phyloP scores from a whole-genome alignment of 2,797 vertebrate genomes.

The Spinus pinus region DNA sequence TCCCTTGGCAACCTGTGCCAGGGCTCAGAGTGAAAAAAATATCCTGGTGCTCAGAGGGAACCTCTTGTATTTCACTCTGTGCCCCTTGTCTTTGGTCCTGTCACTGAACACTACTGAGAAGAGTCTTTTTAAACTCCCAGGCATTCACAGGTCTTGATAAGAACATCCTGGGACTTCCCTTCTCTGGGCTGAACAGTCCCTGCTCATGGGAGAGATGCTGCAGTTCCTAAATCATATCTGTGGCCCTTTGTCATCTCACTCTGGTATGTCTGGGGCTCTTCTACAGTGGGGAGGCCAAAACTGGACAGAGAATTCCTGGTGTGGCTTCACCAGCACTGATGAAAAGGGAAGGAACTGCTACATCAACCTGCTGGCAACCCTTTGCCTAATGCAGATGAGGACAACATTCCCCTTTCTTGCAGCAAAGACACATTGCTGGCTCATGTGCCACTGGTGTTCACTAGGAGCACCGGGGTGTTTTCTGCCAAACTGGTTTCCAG shows the following conservation, averaged over 20 bases:
- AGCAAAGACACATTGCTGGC: neutral
- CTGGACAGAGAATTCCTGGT: neutral
- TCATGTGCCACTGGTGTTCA: fast-evolving
- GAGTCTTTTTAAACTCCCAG: neutral
- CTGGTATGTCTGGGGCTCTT: neutral
- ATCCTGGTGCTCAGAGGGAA: neutral
- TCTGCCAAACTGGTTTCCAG: neutral
- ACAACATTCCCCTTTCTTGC: neutral
- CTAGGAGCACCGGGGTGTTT: neutral
- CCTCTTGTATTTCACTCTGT: neutral
- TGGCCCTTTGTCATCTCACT: neutral
- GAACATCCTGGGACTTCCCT: neutral
- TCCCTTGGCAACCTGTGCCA: neutral
- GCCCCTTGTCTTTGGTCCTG: neutral
- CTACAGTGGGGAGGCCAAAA: neutral
- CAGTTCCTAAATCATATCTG: neutral
- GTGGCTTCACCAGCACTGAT: neutral
- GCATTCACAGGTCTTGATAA: neutral
- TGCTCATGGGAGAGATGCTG: neutral
- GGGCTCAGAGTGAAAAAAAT: neutral
- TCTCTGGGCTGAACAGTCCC: neutral
- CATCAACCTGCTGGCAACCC: neutral
- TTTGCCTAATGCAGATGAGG: neutral
- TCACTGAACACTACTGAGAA: no score
- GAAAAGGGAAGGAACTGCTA: neutral